Base-by-base conservation (phyloP, 2,797 vertebrate genomes). In the Lophotriccus pileatus region DNA sequence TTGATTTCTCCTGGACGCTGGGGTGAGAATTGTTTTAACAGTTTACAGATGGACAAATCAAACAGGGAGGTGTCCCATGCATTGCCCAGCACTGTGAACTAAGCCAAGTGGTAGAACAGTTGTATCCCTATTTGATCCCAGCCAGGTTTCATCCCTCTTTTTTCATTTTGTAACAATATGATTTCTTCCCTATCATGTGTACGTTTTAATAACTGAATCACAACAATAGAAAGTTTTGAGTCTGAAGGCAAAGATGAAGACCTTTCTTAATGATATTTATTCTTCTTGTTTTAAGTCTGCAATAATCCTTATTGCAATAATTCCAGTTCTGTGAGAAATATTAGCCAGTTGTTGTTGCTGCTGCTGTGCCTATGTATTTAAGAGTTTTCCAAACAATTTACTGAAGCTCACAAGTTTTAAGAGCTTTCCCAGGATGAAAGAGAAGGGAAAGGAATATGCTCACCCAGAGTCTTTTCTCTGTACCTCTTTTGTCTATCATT, bases 151-250 rank as follows among this genome's bases (percentile, higher is more conserved):
- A 84, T 59, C 15, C 52, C 7, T 67, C 9, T 66, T 66, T 59
- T 43, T 39, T 52, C 21, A 17, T 77, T 91, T 43, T 50, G 34
- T 55, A 60, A 47, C 67, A 67, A 44, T 46, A 36, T 88, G 3
- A 77, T 75, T 91, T 94, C 64, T 60, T 89, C 32, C 56, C 60
- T 77, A 55, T 43, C 21, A 27, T 55, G 43, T 49, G 72, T 95
- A 92, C 87, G 58, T 84, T 96, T 96, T 78, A 95, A 93, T 91
- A 82, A 91, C 90, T 96, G 96, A 96, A 97, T 97, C 96, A 93
- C 93, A 95, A 86, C 92, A 74, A 86, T 17, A 64, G 72, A 58
- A 91, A 84, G 87, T 21, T 12, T 62, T 55, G 77, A 90, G 34
- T 53, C 41, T 82, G 77, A 90, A 94, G 75, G 67, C 53, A 68